Evolutionary conservation across 2,888 invertebrate species (phyloP).

Genomic region (Hypercompe scribonia): DNA sequence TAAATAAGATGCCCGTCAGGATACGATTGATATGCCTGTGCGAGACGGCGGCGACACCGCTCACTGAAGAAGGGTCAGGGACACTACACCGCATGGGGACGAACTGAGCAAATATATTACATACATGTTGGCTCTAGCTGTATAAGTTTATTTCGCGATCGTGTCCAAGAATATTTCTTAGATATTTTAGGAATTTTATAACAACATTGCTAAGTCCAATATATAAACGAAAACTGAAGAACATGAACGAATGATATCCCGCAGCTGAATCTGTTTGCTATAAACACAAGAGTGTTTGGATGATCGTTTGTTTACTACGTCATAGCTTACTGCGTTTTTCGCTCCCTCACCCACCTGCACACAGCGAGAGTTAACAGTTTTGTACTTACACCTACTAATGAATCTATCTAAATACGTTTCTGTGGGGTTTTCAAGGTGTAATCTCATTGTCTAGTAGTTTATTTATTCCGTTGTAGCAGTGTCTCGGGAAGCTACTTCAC

Average conservation of each 20-base stretch:
- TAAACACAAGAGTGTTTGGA: constrained; percentile 16
- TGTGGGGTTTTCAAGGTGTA: not conserved
- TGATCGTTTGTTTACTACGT: constrained; percentile 16
- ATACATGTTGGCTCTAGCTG: not conserved
- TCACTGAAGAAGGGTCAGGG: constrained; percentile 13
- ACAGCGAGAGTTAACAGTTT: constrained; percentile 9
- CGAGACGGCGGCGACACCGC: constrained; percentile 6
- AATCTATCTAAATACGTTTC: constrained; percentile 17
- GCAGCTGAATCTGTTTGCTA: constrained; percentile 44
- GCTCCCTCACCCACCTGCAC: constrained; percentile 4
- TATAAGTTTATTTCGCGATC: not conserved
- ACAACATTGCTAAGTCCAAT: constrained; percentile 1
- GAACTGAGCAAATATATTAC: not conserved
- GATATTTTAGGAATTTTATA: not conserved
- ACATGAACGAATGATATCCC: constrained; percentile 38
- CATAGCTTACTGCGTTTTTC: constrained; percentile 6
- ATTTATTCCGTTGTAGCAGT: constrained; percentile 2
- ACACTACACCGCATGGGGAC: constrained; percentile 12
- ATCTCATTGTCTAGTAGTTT: not conserved
- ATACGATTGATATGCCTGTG: constrained; percentile 9
- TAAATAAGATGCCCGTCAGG: constrained; percentile 6
- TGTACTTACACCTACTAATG: not conserved
- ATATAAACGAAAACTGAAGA: constrained; percentile 7
- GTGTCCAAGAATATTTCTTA: not conserved
- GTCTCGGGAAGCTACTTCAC: constrained; percentile 46